A percentile compares a stretch with the other conserved stretches of the same genome.
These are phyloP conservation scores for Helobdella robusta DNA, from an alignment of 2,888 invertebrate species.

Conservation along the genomic window DNA sequence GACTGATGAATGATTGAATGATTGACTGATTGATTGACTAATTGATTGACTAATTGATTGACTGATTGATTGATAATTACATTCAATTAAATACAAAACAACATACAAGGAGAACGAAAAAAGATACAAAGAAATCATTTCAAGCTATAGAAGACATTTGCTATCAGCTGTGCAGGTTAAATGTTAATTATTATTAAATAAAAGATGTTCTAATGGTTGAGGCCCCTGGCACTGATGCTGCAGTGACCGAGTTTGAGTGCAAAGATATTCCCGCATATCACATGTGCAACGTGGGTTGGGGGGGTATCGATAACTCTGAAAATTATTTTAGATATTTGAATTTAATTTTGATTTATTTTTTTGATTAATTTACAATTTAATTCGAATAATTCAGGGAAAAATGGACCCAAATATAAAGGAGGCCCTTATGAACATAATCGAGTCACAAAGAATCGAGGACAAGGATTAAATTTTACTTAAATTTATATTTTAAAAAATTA, in stretches of 20 bases:
- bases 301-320: too few species aligned
- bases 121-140: constrained; percentile 26
- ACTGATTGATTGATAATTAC: background rate
- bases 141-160: constrained; percentile 28
- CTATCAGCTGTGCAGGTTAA: constrained; percentile 28
- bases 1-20: background rate
- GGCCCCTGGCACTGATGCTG: background rate
- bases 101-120: constrained; percentile 15
- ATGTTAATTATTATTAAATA: background rate
- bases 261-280: background rate
- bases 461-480: background rate
- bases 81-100: background rate
- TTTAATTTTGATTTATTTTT: background rate
- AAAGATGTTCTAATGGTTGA: background rate
- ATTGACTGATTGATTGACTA: background rate
- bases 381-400: constrained; percentile 19
- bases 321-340: background rate
- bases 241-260: too few species aligned
- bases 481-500: background rate
- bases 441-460: constrained; percentile 8
- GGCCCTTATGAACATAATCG: constrained; percentile 24
- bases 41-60: background rate
- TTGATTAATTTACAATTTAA: background rate
- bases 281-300: background rate
- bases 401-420: constrained; percentile 25